Evolutionary conservation across 2,797 vertebrate species (phyloP), one percentile per base, ranked within the genome.

Genomic region (Salarias fasciatus): DNA sequence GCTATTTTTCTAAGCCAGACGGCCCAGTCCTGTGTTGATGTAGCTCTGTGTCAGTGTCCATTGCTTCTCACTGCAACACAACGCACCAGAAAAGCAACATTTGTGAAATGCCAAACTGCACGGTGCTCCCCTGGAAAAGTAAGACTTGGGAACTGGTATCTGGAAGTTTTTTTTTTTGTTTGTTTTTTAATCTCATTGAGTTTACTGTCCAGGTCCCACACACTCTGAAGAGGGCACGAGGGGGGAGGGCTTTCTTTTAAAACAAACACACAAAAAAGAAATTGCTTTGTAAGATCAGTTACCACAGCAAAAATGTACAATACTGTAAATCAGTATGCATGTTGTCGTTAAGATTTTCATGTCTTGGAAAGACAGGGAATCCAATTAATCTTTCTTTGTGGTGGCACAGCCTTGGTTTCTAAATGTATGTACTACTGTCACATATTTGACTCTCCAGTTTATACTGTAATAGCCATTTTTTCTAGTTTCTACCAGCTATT

Each of bases 261-360:
- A 61, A 63, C 4, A 45, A 60, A 72, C 60, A 72, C 63, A 59
- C 61, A 13, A 53, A 47, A 60, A 72, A 57, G 72, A 63, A 62
- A 61, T 13, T 53, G 53, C 75, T 84, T 86, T 84, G 69, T 79
- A 71, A 53, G 57, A 73, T 88, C 46, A 62, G 76, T 41, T 57
- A 75, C 75, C 62, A 77, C 75, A 79, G 74, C 68, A 80, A 83
- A 82, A 82, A 72, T 87, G 84, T 89, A 90, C 75, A 84, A 85
- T 87, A 86, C 78, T 90, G 84, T 89, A 86, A 79, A 88, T 88
- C 79, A 77, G 83, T 87, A 78, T 80, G 88, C 89, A 91, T 91
- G 88, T 88, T 58, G 76, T 86, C 69, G 79, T 86, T 83, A 74
- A 30, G 67, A 68, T 80, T 83, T 78, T 29, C 57, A 9, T 62